Conservation (phyloP, 1,140 invertebrate genomes). For the Lethrus apterus region DNA sequence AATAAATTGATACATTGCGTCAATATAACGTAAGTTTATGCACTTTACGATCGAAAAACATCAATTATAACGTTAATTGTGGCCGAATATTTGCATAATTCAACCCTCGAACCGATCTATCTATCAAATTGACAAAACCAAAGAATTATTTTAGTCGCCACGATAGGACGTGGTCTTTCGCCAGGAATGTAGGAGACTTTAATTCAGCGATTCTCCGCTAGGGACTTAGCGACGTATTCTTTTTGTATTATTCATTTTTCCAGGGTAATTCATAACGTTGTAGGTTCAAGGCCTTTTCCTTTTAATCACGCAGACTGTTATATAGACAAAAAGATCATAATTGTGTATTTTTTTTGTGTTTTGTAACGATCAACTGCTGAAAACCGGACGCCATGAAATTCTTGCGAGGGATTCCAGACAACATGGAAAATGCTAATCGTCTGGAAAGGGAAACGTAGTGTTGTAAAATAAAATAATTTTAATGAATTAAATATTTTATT, state of each 20-base stretch:
- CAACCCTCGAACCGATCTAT: slow-evolving; percentile 5
- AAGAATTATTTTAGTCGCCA: slow-evolving; percentile 19
- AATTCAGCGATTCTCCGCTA: slow-evolving; percentile 18
- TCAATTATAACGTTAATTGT: background rate
- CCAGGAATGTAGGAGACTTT: slow-evolving; percentile 18
- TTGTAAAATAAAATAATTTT: background rate
- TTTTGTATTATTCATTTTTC: slow-evolving; percentile 21
- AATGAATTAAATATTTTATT: slow-evolving; percentile 15
- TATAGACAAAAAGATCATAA: no score
- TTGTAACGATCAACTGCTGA: no score
- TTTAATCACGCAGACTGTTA: slow-evolving; percentile 5
- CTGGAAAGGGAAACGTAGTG: background rate
- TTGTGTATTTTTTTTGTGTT: no score
- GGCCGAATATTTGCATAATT: background rate
- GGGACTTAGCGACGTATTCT: slow-evolving; percentile 15
- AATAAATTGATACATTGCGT: slow-evolving; percentile 6
- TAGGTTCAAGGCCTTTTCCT: slow-evolving; percentile 17
- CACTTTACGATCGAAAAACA: slow-evolving; percentile 1
- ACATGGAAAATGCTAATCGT: no score
- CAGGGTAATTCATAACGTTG: slow-evolving; percentile 18
- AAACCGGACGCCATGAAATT: no score
- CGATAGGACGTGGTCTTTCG: slow-evolving; percentile 17
- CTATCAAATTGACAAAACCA: slow-evolving; percentile 13
- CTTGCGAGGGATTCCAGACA: no score
- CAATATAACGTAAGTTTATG: background rate